phyloP scores from a whole-genome alignment of 2,113 vertebrate genomes.

The Gasterosteus aculeatus region DNA sequence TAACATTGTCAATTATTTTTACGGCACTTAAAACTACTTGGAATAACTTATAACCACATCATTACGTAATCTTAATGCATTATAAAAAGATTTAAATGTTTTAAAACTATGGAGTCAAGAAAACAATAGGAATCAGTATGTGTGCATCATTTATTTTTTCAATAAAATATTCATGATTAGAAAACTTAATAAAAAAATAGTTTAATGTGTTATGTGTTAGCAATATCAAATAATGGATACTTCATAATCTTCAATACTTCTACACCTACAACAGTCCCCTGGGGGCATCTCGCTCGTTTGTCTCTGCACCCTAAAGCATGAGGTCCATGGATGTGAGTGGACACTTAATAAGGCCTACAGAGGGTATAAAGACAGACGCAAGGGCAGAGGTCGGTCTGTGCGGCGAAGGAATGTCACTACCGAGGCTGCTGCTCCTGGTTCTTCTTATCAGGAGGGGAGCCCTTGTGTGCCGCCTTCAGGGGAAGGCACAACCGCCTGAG shows the following conservation, averaged over 20 bases:
- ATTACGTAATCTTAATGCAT: too few relatives aligned
- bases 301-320: neutral
- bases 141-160: neutral
- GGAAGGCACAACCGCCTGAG: constrained; percentile 52
- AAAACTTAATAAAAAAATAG: neutral
- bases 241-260: neutral
- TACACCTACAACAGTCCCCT: neutral
- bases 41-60: too few relatives aligned
- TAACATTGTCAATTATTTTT: too few relatives aligned
- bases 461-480: constrained; percentile 50
- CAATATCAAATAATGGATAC: neutral
- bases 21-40: too few relatives aligned
- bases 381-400: neutral
- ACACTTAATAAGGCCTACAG: neutral
- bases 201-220: neutral
- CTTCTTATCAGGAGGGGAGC: constrained; percentile 42
- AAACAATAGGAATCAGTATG: neutral
- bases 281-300: neutral
- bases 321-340: neutral
- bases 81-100: neutral
- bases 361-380: constrained; percentile 4
- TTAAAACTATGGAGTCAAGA: neutral
- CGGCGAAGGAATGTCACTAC: constrained; percentile 32
- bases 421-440: constrained; percentile 45
- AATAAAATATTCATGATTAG: neutral